Conservation (phyloP, 2,797 vertebrate species). For the Microchirus variegatus region DNA sequence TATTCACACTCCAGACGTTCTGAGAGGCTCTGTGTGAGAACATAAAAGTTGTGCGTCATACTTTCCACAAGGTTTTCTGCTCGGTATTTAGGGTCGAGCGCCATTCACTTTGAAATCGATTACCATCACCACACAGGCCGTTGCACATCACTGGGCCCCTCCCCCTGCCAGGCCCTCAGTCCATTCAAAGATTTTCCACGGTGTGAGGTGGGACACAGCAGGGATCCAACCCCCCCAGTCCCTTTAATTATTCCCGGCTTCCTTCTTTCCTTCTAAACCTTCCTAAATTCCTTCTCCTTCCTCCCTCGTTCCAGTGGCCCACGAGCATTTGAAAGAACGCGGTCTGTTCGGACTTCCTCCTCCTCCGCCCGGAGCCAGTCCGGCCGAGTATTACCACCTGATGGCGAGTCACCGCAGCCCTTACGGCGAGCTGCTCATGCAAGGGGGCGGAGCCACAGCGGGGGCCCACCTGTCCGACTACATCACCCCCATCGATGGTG, state of each 20-base stretch:
- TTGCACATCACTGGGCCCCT: slow-evolving; percentile 37
- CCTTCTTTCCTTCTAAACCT: neutral
- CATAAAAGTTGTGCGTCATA: no score
- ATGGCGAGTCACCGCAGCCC: slow-evolving; percentile 89
- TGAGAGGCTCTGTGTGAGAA: no score
- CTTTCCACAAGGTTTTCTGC: no score
- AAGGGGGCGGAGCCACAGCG: slow-evolving; percentile 76
- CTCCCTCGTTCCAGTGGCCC: slow-evolving; percentile 81
- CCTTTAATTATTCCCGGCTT: neutral
- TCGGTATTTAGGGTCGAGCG: no score
- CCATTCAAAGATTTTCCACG: slow-evolving; percentile 36
- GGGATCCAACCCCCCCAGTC: slow-evolving; percentile 14
- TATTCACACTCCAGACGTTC: no score
- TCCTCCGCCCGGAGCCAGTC: slow-evolving; percentile 81
- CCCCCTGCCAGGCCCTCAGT: slow-evolving; percentile 1
- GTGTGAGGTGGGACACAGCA: slow-evolving; percentile 16
- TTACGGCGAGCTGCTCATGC: slow-evolving; percentile 92
- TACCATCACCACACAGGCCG: slow-evolving; percentile 11
- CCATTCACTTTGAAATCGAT: no score
- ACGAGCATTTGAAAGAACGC: slow-evolving; percentile 93
- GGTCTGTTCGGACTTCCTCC: slow-evolving; percentile 88
- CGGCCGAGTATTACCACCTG: slow-evolving; percentile 93
- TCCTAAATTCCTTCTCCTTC: no score
- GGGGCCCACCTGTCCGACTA: slow-evolving; percentile 90
- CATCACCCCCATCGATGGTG: slow-evolving; percentile 93